Base-by-base conservation (phyloP, 1,140 invertebrate species). In the Orchestia grillus region DNA sequence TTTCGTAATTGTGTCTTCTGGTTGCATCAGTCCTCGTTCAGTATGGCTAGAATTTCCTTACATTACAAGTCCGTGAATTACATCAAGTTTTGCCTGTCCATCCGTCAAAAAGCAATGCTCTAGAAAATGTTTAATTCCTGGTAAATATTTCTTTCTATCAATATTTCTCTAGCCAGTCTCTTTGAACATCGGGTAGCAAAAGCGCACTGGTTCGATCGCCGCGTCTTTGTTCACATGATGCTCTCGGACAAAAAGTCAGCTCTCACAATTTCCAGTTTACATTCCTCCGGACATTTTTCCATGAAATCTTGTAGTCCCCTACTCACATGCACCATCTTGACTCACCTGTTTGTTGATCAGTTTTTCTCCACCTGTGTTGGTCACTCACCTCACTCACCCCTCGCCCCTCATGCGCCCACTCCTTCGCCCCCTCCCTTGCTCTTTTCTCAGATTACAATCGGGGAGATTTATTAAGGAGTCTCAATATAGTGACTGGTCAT, bases 381-480 rank as follows among this genome's bases (percentile, higher is more conserved):
- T 77, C 62, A 77, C 11, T 77, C 62, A 77, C 62, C 62, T 77
- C 62, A 77, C 62, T 77, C 62, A 77, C 62, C 62, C 62, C 62
- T 77, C 15, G 15, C 62, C 28, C 62, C 28, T 36, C 11, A 19
- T 36, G 11, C 15, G 11, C 62, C 62, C 11, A 77, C 62, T 77
- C 62, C 62, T 28, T 77, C 62, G 11, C 62, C 36, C 28, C 62
- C 62, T 15, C 62, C 62, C 62, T 28, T 3, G 36, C 62, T 77
- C 62, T 77, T 77, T 77, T 77, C 62, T 77, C 62, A 77, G 62
- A 77, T 77, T 77, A 77, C 62, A 77, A 77, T 77, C 62, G 62
- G 15, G 62, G 62, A 8, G 62, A 77, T 77, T 77, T 77, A 77
- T 77, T 77, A 77, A 77, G 62, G 62, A 77, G 11, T 77, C 62